Base-by-base conservation (phyloP, 1,140 invertebrate species). In the Drepana arcuata region DNA sequence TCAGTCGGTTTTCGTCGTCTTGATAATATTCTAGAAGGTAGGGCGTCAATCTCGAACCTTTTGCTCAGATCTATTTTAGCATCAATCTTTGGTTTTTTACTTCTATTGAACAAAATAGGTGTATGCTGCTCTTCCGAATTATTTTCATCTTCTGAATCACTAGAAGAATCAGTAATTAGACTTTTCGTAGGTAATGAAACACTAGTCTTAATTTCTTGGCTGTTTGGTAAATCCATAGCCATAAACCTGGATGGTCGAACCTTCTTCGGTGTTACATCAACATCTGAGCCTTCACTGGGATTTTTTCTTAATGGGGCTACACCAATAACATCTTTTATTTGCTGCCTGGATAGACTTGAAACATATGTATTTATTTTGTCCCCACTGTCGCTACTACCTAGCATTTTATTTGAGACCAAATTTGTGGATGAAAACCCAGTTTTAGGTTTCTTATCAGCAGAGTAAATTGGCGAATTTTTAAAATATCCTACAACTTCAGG, bases 201-300 rank as follows among this genome's bases (percentile, higher is more conserved):
- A 44, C 44, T 55, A 10, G 42, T 62, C 54, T 66, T 67, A 25
- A 71, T 78, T 53, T 81, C 71, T 52, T 79, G 66, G 26, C 59
- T 78, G 28, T 65, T 53, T 2, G 66, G 69, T 38, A 77, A 49
- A 34, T 74, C 69, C 13, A 45, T 62, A 7, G 52, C 50, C 36
- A 69, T 56, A 28, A 75, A 53, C 38, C 49, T 61, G 9, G 61
- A 35, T 7, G 47, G 28, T 7, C 42, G 40, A n/a, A 57, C 16
- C 47, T 69, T 80, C 48, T 57, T 72, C 2, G 71, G 69, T 10
- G 68, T 77, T 3, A 30, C 16, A 28, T 73, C 62, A 16, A 47
- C n/a, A 31, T 78, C 69, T 1, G 68, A 73, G 9, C 24, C 24
- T 6, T 62, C 54, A 52, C 57, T 73, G 1, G 57, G 30, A 6